phyloP scores from a whole-genome alignment of 2,797 vertebrate species.

The Emydoidea blandingii region DNA sequence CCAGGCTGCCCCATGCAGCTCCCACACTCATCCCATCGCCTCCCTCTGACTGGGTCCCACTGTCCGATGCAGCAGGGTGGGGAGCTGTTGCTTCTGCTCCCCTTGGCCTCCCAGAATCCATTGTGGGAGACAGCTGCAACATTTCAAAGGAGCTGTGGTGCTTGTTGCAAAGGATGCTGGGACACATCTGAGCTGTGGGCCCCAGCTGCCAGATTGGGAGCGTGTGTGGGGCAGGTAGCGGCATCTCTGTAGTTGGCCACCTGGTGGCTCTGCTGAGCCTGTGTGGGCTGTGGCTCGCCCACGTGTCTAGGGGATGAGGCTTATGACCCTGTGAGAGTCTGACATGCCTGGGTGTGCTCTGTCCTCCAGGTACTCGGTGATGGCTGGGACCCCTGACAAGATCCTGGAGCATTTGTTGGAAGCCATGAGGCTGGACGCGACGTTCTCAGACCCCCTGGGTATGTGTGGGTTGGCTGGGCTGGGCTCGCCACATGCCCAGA shows the following conservation, averaged over 20 bases:
- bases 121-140: neutral
- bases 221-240: neutral
- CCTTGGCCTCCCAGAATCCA: neutral
- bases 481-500: no score
- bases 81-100: neutral
- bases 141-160: neutral
- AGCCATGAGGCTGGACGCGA: slow-evolving; percentile 89
- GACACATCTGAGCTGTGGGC: neutral
- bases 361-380: slow-evolving; percentile 89
- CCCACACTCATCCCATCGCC: neutral
- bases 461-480: neutral
- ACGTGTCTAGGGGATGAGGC: neutral
- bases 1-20: neutral
- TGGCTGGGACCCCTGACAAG: slow-evolving; percentile 97
- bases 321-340: fast-evolving
- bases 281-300: neutral
- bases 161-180: neutral
- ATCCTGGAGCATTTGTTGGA: slow-evolving; percentile 95
- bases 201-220: neutral
- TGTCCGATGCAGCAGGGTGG: neutral
- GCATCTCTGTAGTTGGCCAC: neutral
- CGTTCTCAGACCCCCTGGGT: slow-evolving; percentile 89
- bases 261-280: neutral
- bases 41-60: neutral
- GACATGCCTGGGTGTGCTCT: fast-evolving